Evolutionary conservation across 2,113 vertebrate genomes (phyloP), one percentile per base, ranked within the genome.

Genomic region (Pelecanoides urinatrix): DNA sequence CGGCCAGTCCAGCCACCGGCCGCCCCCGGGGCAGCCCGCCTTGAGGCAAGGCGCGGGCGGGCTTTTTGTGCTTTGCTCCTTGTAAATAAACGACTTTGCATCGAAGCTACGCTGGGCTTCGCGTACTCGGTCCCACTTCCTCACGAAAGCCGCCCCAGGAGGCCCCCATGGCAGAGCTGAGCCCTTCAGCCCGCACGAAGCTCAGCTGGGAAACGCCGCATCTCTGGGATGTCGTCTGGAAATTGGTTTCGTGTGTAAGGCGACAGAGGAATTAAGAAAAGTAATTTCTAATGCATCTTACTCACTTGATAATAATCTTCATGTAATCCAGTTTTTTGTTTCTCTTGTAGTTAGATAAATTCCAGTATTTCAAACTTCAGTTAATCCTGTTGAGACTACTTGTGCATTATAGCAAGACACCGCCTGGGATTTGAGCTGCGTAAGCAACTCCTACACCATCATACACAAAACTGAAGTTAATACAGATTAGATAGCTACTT

Each of bases 11-110:
- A 40, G 40, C 40, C 40, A 7, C 12, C 3, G 6, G n/a, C 34
- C 10, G 3, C 29, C 11, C 61, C 14, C 3, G 45, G 47, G 40
- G 1, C 29, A 7, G 30, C 9, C n/a, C 1, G 7, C 27, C 0
- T 14, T 9, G 27, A 20, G 63, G 49, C 9, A 3, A 22, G 44
- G 36, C 6, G 34, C 10, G 1, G 34, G 34, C 10, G 16, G 5
- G 3, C 16, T 21, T 20, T 11, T 6, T 7, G 34, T 4, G 14
- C 55, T 58, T 34, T 2, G 15, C 10, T 25, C 4, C 27, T 25
- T 13, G 11, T 34, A 29, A 22, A 8, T 14, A 47, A 25, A 42
- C 1, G 16, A 1, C 30, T 76, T 59, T 1, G 18, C 50, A 3
- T 20, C 2, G 16, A 21, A 40, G 21, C 52, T 7, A 0, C 6